These are phyloP conservation scores for Amphiprion percula DNA, from an alignment of 2,113 vertebrate species.

Conservation along the genomic window DNA sequence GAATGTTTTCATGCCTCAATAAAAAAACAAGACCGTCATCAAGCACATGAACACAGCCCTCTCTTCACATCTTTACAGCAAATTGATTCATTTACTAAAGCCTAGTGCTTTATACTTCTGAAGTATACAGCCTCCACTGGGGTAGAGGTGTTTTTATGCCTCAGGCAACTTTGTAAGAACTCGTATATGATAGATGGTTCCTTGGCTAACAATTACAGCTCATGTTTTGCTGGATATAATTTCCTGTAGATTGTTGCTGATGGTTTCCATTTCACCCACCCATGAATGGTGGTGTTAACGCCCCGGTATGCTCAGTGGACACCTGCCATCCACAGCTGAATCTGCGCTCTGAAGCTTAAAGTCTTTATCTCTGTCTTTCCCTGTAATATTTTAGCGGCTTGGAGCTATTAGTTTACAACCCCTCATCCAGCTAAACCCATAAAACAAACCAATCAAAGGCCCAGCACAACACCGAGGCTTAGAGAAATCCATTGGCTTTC, in stretches of 20 bases:
- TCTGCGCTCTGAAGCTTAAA: constrained; percentile 62
- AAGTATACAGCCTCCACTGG: constrained; percentile 4
- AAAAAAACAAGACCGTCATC: too few relatives aligned
- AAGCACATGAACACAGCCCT: background rate
- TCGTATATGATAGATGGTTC: constrained; percentile 6
- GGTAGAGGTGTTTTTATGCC: background rate
- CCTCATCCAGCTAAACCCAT: constrained; percentile 63
- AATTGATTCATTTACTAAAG: background rate
- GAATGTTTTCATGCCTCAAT: too few relatives aligned
- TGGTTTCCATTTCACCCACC: constrained; percentile 28
- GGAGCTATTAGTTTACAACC: constrained; percentile 67
- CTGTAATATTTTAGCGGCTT: constrained; percentile 70
- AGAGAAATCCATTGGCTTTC: constrained; percentile 73
- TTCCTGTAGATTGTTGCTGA: constrained; percentile 35
- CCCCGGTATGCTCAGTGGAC: constrained; percentile 64
- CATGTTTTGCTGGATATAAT: constrained; percentile 33
- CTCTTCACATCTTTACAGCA: background rate
- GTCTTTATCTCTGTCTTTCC: constrained; percentile 58
- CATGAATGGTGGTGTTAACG: constrained; percentile 20
- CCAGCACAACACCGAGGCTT: constrained; percentile 57
- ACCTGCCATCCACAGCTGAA: constrained; percentile 60
- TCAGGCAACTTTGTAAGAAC: background rate
- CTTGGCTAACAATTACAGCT: constrained; percentile 30
- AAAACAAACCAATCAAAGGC: constrained; percentile 77
- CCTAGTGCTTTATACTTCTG: background rate